These are phyloP conservation scores for Gasterosteus aculeatus DNA, from an alignment of 2,113 vertebrate species.

Conservation along the genomic window DNA sequence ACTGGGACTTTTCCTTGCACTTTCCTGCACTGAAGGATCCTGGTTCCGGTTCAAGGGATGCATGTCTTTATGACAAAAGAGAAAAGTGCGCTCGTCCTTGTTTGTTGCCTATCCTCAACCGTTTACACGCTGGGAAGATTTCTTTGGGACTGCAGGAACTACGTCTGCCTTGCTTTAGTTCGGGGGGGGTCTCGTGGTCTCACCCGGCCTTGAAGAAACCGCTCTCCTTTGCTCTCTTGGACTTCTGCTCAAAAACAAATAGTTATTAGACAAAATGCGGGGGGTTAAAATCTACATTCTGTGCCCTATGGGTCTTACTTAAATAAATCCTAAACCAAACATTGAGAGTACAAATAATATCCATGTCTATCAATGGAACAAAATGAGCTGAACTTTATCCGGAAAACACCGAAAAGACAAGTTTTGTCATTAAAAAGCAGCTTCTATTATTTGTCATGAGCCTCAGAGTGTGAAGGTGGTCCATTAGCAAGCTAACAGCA, in stretches of 20 bases:
- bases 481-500: slow-evolving; percentile 53
- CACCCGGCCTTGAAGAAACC: not conserved
- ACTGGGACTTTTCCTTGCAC: not conserved
- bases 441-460: slow-evolving; percentile 74
- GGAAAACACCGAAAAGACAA: not conserved
- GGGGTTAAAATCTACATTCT: not conserved
- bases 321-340: not conserved
- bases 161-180: not conserved
- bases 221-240: not conserved
- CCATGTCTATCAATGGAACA: not conserved
- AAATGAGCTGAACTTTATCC: not conserved
- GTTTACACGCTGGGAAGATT: not conserved
- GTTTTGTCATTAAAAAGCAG: not conserved
- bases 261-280: not conserved
- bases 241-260: not conserved
- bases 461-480: slow-evolving; percentile 60
- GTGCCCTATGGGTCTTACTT: not conserved
- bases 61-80: not conserved
- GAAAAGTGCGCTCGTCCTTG: not conserved
- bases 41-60: not conserved
- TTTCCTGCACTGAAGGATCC: not conserved
- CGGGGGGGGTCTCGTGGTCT: not conserved
- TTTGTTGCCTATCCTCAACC: not conserved
- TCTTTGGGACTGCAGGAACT: not conserved
- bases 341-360: not conserved